phyloP scores from a whole-genome alignment of 2,797 vertebrate genomes.

The Diglossa cyanea region DNA sequence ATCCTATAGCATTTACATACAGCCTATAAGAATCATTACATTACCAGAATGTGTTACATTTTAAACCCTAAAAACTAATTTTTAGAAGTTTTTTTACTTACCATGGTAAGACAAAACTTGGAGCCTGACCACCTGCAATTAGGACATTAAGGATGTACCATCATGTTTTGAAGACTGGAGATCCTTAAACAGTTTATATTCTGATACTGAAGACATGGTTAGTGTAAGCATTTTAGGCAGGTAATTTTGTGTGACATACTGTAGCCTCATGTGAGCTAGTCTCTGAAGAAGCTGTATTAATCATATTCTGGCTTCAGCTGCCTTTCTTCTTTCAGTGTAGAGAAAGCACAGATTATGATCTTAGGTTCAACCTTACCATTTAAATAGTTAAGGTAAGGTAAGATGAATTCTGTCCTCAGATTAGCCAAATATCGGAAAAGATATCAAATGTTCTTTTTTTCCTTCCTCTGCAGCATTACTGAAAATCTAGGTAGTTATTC shows the following conservation, averaged over 20 bases:
- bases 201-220: not conserved
- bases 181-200: not conserved
- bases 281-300: not conserved
- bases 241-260: not conserved
- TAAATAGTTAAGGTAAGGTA: not conserved
- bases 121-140: not conserved
- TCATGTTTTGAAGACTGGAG: not conserved
- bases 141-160: not conserved
- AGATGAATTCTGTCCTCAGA: not conserved
- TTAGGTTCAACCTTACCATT: not conserved
- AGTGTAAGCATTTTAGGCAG: not conserved
- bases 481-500: not conserved
- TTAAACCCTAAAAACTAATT: too few relatives aligned
- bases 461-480: not conserved
- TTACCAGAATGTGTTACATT: too few relatives aligned
- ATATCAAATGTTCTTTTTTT: not conserved
- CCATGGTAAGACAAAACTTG: not conserved
- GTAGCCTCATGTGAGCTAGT: not conserved
- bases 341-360: not conserved
- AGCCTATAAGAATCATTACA: too few relatives aligned
- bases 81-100: not conserved
- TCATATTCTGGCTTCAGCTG: not conserved
- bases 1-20: too few relatives aligned
- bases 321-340: not conserved
- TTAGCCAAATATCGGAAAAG: not conserved